phyloP scores from a whole-genome alignment of 1,140 invertebrate species.

The Apis cerana region DNA sequence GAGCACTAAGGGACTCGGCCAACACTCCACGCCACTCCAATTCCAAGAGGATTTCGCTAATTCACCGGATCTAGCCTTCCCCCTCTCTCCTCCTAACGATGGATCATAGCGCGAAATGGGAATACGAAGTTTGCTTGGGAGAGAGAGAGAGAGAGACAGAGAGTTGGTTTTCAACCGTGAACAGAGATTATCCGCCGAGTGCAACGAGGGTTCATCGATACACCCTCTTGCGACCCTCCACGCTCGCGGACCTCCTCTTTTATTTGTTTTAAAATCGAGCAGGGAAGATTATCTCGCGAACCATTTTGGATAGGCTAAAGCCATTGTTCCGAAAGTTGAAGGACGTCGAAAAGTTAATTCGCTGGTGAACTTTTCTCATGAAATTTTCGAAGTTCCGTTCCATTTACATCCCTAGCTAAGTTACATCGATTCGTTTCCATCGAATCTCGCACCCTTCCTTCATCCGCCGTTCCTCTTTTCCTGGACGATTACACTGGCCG shows the following conservation, averaged over 20 bases:
- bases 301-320: neutral
- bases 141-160: neutral
- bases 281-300: neutral
- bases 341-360: constrained; percentile 28
- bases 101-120: constrained; percentile 50
- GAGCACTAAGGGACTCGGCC: constrained; percentile 42
- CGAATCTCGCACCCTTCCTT: neutral
- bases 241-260: neutral
- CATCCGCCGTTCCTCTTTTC: no score
- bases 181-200: constrained; percentile 44
- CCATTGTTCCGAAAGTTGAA: constrained; percentile 5
- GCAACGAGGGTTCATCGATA: constrained; percentile 1
- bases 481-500: neutral
- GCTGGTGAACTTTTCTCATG: constrained; percentile 34
- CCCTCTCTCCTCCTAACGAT: constrained; percentile 43
- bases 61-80: constrained; percentile 19
- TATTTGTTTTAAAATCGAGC: neutral
- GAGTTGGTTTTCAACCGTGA: constrained; percentile 18
- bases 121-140: constrained; percentile 28
- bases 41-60: constrained; percentile 60
- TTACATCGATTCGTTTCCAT: constrained; percentile 26
- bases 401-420: constrained; percentile 21
- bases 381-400: constrained; percentile 33
- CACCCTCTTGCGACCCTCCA: neutral
- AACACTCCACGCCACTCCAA: constrained; percentile 31